A percentile compares a stretch with the other conserved stretches of the same genome.
Conservation (phyloP, 2,888 invertebrate genomes). For the Thecocarcelia acutangulata region DNA sequence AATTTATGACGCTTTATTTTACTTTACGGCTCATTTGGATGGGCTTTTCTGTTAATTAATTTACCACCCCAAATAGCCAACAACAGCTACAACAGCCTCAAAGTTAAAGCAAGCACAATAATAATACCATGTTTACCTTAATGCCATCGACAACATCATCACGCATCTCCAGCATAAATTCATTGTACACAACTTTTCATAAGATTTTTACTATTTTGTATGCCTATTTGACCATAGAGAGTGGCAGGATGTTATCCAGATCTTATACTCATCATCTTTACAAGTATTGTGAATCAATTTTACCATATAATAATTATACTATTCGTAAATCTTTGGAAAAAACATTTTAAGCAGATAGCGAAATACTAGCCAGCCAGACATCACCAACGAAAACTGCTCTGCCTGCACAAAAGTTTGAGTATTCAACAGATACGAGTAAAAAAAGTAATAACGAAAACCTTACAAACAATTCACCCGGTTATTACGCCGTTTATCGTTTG, state of each 20-base stretch:
- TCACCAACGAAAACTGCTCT: too few species aligned
- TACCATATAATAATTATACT: conserved; percentile 31
- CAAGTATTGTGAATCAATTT: conserved; percentile 45
- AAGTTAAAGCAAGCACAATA: not conserved
- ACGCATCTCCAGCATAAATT: conserved; percentile 39
- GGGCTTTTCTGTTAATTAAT: conserved; percentile 66
- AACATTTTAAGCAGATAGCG: conserved; percentile 5
- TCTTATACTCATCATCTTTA: conserved; percentile 50
- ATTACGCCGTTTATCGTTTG: too few species aligned
- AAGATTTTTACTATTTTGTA: conserved; percentile 3
- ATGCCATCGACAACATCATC: conserved; percentile 58
- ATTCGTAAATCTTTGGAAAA: conserved; percentile 32
- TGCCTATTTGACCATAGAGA: not conserved
- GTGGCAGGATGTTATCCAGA: not conserved
- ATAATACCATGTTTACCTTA: conserved; percentile 35
- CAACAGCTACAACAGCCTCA: conserved; percentile 53
- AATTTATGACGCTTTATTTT: conserved; percentile 69
- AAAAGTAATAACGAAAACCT: too few species aligned
- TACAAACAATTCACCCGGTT: too few species aligned
- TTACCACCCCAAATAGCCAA: conserved; percentile 68
- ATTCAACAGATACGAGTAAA: too few species aligned
- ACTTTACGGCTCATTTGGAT: conserved; percentile 67
- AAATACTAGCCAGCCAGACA: too few species aligned
- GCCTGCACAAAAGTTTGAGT: too few species aligned
- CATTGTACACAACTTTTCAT: conserved; percentile 11